phyloP scores from a whole-genome alignment of 2,113 vertebrate genomes.

The Naja naja region DNA sequence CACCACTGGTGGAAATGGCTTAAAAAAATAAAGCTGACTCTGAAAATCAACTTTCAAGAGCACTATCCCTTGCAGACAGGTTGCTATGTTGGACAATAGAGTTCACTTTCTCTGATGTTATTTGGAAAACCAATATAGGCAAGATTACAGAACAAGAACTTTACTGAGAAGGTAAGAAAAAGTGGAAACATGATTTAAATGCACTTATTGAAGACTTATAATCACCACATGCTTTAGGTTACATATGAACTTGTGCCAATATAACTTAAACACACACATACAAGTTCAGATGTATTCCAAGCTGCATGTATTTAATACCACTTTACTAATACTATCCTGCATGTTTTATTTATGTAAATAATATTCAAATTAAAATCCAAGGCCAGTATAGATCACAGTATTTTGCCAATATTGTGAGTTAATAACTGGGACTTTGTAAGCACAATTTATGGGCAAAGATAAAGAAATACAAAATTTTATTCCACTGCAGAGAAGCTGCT shows the following conservation, averaged over 20 bases:
- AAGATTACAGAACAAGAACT: background rate
- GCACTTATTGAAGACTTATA: background rate
- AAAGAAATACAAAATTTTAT: background rate
- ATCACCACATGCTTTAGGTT: background rate
- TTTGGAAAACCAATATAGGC: background rate
- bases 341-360: background rate
- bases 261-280: background rate
- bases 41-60: background rate
- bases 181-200: background rate
- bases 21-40: background rate
- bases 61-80: background rate
- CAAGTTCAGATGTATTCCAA: background rate
- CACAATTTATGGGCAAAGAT: background rate
- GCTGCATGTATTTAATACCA: background rate
- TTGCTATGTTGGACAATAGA: background rate
- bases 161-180: background rate
- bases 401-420: background rate
- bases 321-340: background rate
- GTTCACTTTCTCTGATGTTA: background rate
- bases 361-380: background rate
- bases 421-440: background rate
- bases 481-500: background rate
- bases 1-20: background rate
- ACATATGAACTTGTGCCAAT: background rate
- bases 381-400: background rate